Percentiles rank a stretch among this genome's conserved stretches.
Conservation (phyloP, 1,140 invertebrate genomes). For the Brachionus manjavacas region DNA sequence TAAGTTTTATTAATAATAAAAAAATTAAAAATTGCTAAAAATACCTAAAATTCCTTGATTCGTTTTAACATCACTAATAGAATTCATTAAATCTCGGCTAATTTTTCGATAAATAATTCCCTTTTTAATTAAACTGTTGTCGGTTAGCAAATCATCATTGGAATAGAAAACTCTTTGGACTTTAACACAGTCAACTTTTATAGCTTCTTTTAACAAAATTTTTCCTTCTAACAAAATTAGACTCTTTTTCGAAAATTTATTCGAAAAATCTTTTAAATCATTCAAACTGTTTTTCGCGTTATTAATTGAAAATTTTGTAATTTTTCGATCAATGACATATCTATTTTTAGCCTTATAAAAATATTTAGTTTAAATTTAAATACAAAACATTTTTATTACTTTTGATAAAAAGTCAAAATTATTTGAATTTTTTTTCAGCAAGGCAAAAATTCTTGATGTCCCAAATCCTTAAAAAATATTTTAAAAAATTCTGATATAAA, state of each 20-base stretch:
- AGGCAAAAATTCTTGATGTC: background rate
- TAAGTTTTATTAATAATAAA: no score
- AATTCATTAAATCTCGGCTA: background rate
- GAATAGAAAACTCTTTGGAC: background rate
- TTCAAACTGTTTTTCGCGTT: background rate
- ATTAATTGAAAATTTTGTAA: background rate
- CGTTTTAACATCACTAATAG: slow-evolving; percentile 18
- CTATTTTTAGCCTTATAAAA: background rate
- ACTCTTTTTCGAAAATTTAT: background rate
- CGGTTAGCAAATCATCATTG: background rate
- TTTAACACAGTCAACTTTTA: background rate
- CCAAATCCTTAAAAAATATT: background rate
- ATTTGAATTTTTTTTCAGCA: background rate
- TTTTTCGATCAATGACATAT: background rate
- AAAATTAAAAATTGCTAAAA: no score
- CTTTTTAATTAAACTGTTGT: background rate
- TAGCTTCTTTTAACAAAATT: slow-evolving; percentile 12
- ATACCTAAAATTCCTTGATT: slow-evolving; percentile 42
- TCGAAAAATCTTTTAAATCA: background rate
- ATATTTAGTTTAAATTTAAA: background rate
- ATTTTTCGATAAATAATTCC: background rate
- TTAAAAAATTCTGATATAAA: background rate
- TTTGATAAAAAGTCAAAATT: background rate
- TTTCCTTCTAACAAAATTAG: slow-evolving; percentile 37
- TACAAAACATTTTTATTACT: background rate